Base-by-base conservation (phyloP, 2,113 vertebrate genomes). In the Myrmecobius fasciatus region DNA sequence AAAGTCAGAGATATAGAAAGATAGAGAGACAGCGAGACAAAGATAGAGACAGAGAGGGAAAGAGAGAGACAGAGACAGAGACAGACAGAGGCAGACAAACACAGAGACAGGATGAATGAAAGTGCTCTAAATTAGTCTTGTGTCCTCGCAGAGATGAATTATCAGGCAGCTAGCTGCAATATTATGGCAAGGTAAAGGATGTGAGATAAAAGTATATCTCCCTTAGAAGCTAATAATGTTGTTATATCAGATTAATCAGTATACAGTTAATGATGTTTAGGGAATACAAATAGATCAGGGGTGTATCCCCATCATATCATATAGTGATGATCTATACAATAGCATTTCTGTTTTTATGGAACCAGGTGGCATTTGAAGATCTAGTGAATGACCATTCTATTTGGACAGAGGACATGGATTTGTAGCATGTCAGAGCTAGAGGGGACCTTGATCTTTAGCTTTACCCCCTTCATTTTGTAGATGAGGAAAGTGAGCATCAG, bases 11-110 rank as follows among this genome's bases (percentile, higher is more conserved):
- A 22, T 11, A 22, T 36, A 22, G 36, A 0, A 5, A 2, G 11
- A 17, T 5, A n/a, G 3, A n/a, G 36, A 17, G 36, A 7, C 0
- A 14, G 1, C 12, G 3, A 20, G 60, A 20, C 14, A n/a, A 5
- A 7, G 60, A 75, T 31, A 36, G 11, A 7, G 28, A 60, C 8
- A 11, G 8, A 31, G 60, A n/a, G 12, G 1, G 1, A 26, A 26
- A 28, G 9, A 2, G 26, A 28, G 26, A 31, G 56, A 17, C 8
- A 60, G 28, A 8, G 26, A 3, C 11, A 14, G 56, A 67, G 11
- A 36, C n/a, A 83, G 20, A 43, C n/a, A 83, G 6, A 2, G 67
- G 2, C 8, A 9, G 25, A 3, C 11, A 14, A 10, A 67, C 3
- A 36, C 20, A 83, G 17, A 43, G 67, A 83, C 1, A 2, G 67